Evolutionary conservation across 1,140 invertebrate genomes (phyloP), one percentile per base, ranked within the genome.

Genomic region (Eumeta japonica): DNA sequence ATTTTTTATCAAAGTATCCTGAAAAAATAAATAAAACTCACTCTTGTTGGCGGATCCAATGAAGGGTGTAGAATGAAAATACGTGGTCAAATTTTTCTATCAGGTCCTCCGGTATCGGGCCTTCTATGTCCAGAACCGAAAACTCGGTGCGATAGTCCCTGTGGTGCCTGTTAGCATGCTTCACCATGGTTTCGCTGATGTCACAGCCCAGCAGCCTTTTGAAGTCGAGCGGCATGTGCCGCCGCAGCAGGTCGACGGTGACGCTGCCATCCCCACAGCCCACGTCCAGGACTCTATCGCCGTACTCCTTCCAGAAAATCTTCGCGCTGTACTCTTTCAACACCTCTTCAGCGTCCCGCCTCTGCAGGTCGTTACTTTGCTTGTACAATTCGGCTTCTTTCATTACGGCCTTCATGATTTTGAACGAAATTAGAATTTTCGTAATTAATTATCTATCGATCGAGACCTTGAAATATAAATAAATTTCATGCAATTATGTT

Each of bases 31-130:
- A 20, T 24, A 37, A 63, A 12, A 55, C 79, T 73, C 78, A 89
- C 80, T 78, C 79, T 48, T 87, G 82, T 51, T 89, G 79, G 40
- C 83, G 81, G 17, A 90, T 83, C 89, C 89, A 92, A 48, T 92
- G 89, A 1, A 92, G 67, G 44, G 88, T 87, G 54, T 90, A 89
- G 49, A 91, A 90, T 0, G 89, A 91, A 33, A 89, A 82, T 1
- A 82, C 80, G 50, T 89, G 87, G 42, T 86, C 77, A 46, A 86
- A 90, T 17, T 63, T 58, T n/a, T 63, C 77, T 9, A 63, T 47
- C 41, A 79, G 45, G 11, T 79, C 55, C 1, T 58, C 57, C 0
- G 79, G 77, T 27, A 83, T 50, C 0, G 80, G 55, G 2, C 58
- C 53, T 1, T 79, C 78, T 30, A 91, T 85, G 50, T 92, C 84